phyloP scores from a whole-genome alignment of 2,888 invertebrate genomes.

The Ichneumoninae sp. region DNA sequence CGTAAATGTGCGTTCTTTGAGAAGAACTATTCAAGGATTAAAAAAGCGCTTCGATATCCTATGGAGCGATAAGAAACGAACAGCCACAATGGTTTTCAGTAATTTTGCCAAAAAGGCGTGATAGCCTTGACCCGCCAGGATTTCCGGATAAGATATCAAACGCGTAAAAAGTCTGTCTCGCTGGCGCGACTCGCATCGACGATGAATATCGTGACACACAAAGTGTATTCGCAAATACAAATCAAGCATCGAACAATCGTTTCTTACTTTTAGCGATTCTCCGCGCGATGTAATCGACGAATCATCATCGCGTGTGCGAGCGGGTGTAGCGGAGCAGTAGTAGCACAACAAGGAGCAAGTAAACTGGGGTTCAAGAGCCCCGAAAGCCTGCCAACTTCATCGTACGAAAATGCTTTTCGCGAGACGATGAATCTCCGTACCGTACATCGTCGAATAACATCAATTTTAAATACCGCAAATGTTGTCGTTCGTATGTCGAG shows the following conservation, averaged over 20 bases:
- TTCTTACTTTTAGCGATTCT: not conserved
- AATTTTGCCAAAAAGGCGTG: not conserved
- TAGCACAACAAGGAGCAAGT: not conserved
- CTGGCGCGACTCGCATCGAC: not conserved
- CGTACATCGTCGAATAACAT: slow-evolving; percentile 1
- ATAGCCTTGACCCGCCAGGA: not conserved
- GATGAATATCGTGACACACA: no score
- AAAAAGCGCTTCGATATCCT: no score
- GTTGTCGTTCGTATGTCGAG: not conserved
- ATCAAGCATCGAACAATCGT: not conserved
- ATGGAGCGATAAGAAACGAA: not conserved
- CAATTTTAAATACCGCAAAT: slow-evolving; percentile 23
- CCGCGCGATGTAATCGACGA: not conserved
- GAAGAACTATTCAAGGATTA: no score
- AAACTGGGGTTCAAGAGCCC: slow-evolving; percentile 6
- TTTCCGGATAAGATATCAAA: not conserved
- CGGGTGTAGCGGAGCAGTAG: not conserved
- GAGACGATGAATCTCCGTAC: slow-evolving; percentile 17
- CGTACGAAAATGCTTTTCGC: slow-evolving; percentile 25
- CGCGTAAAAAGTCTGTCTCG: not conserved
- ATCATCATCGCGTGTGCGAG: not conserved
- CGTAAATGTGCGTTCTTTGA: no score
- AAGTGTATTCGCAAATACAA: not conserved
- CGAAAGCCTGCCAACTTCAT: slow-evolving; percentile 17
- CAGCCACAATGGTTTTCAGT: not conserved